Percentiles rank a stretch among this genome's conserved stretches.
Evolutionary conservation across 2,888 invertebrate genomes (phyloP).

Genomic region (Agonopterix alstromeriana): DNA sequence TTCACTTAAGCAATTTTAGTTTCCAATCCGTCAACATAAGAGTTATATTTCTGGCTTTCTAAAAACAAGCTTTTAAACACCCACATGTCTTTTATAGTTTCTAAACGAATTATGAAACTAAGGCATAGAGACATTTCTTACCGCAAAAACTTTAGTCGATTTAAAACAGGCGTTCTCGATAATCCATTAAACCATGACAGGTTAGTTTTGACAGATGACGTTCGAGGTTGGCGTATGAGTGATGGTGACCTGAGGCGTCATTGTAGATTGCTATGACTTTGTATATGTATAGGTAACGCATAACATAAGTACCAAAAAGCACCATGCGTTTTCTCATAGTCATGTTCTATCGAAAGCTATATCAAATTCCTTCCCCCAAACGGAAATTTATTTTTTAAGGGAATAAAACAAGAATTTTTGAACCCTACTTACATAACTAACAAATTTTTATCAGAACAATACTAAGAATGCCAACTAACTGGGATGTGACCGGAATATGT

Average conservation of each 20-base stretch:
- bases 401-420: neutral
- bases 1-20: no score
- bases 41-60: no score
- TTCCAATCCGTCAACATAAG: no score
- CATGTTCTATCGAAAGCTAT: no score
- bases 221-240: conserved; percentile 36
- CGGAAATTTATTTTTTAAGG: no score
- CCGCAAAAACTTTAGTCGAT: conserved; percentile 41
- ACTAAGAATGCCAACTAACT: neutral
- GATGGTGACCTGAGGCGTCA: conserved; percentile 26
- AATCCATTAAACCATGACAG: conserved; percentile 52
- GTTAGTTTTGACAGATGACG: conserved; percentile 55
- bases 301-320: no score
- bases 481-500: conserved; percentile 30
- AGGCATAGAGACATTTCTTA: conserved; percentile 31
- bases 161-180: conserved; percentile 55
- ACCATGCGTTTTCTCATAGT: no score
- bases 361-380: no score
- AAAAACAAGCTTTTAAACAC: conserved; percentile 7
- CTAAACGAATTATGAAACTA: conserved; percentile 27
- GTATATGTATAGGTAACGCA: no score
- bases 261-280: no score
- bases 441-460: neutral
- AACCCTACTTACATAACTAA: neutral
- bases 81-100: conserved; percentile 10